A percentile compares a stretch with the other conserved stretches of the same genome.
Conservation (phyloP, 2,888 invertebrate species). For the Amblyjoppa fuscipennis region DNA sequence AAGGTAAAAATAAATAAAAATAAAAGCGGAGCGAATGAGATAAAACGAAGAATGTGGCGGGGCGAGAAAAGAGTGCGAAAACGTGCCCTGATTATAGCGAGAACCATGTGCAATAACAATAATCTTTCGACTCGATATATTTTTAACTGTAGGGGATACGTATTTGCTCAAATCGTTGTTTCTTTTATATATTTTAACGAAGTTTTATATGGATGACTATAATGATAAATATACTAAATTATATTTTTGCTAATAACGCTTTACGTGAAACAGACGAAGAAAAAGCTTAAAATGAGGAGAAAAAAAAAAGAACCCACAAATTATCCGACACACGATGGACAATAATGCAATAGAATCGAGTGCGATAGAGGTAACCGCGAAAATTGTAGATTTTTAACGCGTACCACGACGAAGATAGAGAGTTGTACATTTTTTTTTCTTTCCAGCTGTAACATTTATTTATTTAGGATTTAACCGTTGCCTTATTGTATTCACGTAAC, state of each 20-base stretch:
- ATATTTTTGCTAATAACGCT: slow-evolving; percentile 82
- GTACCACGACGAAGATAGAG: slow-evolving; percentile 41
- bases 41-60: slow-evolving; percentile 30
- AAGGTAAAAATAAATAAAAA: slow-evolving; percentile 28
- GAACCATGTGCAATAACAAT: slow-evolving; percentile 83
- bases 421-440: slow-evolving; percentile 76
- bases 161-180: slow-evolving; percentile 84
- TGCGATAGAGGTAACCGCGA: slow-evolving; percentile 30
- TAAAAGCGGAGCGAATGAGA: slow-evolving; percentile 37
- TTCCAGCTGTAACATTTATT: slow-evolving; percentile 77
- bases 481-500: slow-evolving; percentile 79
- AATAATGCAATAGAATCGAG: slow-evolving; percentile 60
- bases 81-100: slow-evolving; percentile 70
- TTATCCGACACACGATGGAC: slow-evolving; percentile 51
- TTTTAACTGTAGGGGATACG: slow-evolving; percentile 73
- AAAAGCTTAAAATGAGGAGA: slow-evolving; percentile 12
- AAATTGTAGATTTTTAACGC: slow-evolving; percentile 37
- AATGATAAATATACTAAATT: slow-evolving; percentile 80
- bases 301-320: slow-evolving; percentile 41
- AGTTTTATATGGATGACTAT: slow-evolving; percentile 80
- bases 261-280: slow-evolving; percentile 68
- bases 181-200: slow-evolving; percentile 84
- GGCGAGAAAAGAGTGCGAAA: slow-evolving; percentile 41
- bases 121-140: slow-evolving; percentile 72
- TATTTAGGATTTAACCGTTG: slow-evolving; percentile 80